These are phyloP conservation scores for Zhuqinia jingwanae DNA, from an alignment of 2,888 invertebrate species.

Conservation along the genomic window DNA sequence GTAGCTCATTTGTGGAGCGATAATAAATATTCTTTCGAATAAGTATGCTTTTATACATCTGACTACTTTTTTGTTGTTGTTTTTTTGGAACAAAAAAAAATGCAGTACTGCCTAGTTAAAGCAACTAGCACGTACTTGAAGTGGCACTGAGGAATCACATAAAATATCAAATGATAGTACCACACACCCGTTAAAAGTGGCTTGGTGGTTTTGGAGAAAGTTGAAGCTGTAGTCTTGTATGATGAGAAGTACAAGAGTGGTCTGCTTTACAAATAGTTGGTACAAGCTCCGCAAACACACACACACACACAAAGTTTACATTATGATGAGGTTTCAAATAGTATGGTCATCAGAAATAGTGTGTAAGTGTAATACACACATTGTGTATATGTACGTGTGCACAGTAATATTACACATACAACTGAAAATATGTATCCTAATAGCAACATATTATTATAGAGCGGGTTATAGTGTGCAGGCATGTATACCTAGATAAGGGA, in stretches of 20 bases:
- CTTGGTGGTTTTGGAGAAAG: neutral
- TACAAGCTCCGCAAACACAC: too few species aligned
- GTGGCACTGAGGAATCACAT: conserved; percentile 71
- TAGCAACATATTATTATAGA: too few species aligned
- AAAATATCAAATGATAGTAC: conserved; percentile 68
- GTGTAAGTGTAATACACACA: neutral
- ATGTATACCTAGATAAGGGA: neutral
- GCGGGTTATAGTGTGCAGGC: neutral
- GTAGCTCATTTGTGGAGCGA: too few species aligned
- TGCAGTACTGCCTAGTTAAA: conserved; percentile 27
- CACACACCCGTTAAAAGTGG: conserved; percentile 47
- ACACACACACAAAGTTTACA: too few species aligned
- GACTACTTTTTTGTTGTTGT: conserved; percentile 12
- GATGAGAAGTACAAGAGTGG: neutral
- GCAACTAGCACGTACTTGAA: conserved; percentile 69
- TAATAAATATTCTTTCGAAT: neutral
- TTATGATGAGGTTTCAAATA: too few species aligned
- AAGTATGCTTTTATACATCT: neutral
- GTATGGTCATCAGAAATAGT: neutral
- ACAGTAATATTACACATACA: too few species aligned
- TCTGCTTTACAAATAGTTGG: neutral
- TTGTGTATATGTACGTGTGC: neutral
- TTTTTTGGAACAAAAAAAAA: conserved; percentile 13
- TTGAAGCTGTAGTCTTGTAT: neutral
- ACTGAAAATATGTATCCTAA: neutral